A percentile compares a stretch with the other conserved stretches of the same genome.
These are phyloP conservation scores for Laupala kohalensis DNA, from an alignment of 1,140 invertebrate genomes.

Conservation along the genomic window DNA sequence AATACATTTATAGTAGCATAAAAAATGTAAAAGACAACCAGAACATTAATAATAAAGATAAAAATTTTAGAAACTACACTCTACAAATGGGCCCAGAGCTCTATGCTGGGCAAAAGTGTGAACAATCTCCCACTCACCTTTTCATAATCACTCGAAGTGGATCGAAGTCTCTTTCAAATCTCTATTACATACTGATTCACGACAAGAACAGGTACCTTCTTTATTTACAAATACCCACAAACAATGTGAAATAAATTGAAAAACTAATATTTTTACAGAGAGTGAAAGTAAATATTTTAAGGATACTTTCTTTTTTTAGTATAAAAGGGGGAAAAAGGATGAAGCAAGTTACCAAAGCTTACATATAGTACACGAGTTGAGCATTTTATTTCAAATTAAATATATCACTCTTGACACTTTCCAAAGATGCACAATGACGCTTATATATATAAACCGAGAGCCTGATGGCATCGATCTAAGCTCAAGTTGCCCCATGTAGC, in stretches of 20 bases:
- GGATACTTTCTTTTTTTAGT: neutral
- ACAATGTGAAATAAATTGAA: neutral
- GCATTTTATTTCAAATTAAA: no score
- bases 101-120: neutral
- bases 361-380: no score
- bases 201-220: neutral
- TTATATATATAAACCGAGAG: neutral
- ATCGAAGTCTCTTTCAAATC: no score
- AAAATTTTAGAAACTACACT: neutral
- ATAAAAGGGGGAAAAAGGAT: neutral
- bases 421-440: no score
- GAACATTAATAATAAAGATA: neutral
- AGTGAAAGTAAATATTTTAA: neutral
- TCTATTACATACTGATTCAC: neutral
- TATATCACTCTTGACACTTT: no score
- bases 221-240: neutral
- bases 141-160: neutral
- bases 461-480: neutral
- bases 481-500: neutral
- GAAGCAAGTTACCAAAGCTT: neutral
- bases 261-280: neutral
- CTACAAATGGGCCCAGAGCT: neutral
- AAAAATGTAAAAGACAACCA: neutral
- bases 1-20: neutral
- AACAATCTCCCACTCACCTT: neutral